Base-by-base conservation (phyloP, 2,113 vertebrate genomes). In the Rhagologus leucostigma region DNA sequence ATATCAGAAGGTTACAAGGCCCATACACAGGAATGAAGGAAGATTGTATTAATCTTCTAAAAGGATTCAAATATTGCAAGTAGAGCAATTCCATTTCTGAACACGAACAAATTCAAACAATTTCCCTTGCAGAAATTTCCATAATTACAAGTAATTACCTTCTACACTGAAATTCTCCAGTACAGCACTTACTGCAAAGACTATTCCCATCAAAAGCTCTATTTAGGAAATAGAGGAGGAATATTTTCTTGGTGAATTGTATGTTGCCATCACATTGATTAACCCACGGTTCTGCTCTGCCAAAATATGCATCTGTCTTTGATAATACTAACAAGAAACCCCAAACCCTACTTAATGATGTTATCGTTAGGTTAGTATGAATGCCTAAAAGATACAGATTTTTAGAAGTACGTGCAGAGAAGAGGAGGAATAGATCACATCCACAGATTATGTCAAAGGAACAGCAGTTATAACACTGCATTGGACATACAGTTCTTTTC, bases 81-180 rank as follows among this genome's bases (percentile, higher is more conserved):
- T 47, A 92, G 47, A 96, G 85, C 90, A 95, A 97, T 97, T 98
- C 88, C 84, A 47, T 55, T 96, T 97, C 97, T 97, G 97, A 95
- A 94, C 90, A 81, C 78, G 96, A 97, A 97, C 78, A 97, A 97
- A 97, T 97, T 96, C 96, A 97, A 96, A 97, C 87, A 27, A 97
- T 95, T 97, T 97, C 91, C 96, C 95, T 95, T 87, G 95, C 92
- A 96, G 90, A 98, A 97, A 96, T 97, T 96, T 96, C 95, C 88
- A 90, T 96, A 97, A 97, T 97, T 97, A 96, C 95, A 97, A 97
- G 96, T 93, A 97, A 98, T 98, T 98, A 97, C 95, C 94, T 93
- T 93, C 91, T 95, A 83, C 91, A 97, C 91, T 95, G 70, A 97
- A 98, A 97, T 92, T 96, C 96, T 96, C 88, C 89, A 94, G 78